Percentiles rank a stretch among this genome's conserved stretches.
Conservation (phyloP, 2,797 vertebrate genomes). For the Enteromius fasciolatus region DNA sequence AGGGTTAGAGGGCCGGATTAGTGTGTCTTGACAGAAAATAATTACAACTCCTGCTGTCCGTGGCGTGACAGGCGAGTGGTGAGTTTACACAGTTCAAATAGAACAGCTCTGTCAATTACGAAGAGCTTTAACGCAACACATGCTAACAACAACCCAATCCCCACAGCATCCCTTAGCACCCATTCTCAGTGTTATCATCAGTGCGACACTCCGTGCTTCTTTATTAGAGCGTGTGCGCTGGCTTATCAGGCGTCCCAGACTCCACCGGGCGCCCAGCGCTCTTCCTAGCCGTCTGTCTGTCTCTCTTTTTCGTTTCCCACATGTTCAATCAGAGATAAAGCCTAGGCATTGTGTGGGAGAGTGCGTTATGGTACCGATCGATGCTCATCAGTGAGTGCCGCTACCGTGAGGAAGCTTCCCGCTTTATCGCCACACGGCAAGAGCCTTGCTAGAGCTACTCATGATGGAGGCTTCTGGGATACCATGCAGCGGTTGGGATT, state of each 20-base stretch:
- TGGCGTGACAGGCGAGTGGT: conserved; percentile 15
- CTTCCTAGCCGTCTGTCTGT: background rate
- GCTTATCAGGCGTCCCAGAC: conserved; percentile 33
- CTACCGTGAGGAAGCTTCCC: conserved; percentile 15
- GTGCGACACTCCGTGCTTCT: conserved; percentile 24
- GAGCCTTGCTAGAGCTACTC: conserved; percentile 2
- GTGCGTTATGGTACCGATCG: conserved; percentile 21
- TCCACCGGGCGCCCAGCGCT: background rate
- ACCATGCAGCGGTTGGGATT: background rate
- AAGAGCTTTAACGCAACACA: conserved; percentile 31
- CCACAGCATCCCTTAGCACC: conserved; percentile 30
- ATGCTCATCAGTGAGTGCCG: conserved; percentile 38
- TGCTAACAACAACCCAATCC: conserved; percentile 43
- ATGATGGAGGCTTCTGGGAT: conserved; percentile 7
- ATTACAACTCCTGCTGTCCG: conserved; percentile 14
- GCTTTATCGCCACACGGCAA: conserved; percentile 26
- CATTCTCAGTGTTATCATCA: conserved; percentile 40
- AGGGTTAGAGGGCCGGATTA: conserved; percentile 14
- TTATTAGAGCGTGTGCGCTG: conserved; percentile 23
- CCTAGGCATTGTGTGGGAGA: conserved; percentile 39
- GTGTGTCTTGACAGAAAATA: conserved; percentile 34
- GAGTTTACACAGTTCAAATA: conserved; percentile 31
- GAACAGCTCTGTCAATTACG: conserved; percentile 32
- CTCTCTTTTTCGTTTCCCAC: conserved; percentile 16
- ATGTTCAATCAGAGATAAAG: conserved; percentile 47